phyloP scores from a whole-genome alignment of 2,797 vertebrate genomes.

The Lepilemur ruficaudatus region DNA sequence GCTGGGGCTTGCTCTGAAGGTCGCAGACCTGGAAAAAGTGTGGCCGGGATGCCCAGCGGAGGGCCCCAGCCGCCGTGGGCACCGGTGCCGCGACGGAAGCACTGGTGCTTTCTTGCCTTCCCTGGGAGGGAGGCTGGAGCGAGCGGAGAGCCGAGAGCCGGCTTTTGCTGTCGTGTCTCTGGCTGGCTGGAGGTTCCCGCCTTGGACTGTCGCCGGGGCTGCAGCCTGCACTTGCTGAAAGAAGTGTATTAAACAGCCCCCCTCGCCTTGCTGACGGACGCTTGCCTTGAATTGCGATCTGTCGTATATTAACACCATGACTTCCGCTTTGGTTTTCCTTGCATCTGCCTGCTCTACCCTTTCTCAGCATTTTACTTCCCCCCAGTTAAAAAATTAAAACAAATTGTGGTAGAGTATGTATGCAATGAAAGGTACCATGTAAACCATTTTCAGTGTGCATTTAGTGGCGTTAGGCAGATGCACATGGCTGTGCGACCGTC shows the following conservation, averaged over 20 bases:
- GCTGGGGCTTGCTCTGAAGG: neutral
- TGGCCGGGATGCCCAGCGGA: neutral
- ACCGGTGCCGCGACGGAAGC: accelerated
- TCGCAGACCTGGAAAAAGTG: neutral
- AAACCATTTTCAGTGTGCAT: neutral
- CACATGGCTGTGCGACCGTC: accelerated
- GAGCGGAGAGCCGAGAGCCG: neutral
- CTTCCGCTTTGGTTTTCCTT: neutral
- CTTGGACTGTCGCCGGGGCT: accelerated
- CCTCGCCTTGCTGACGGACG: neutral
- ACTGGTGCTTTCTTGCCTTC: accelerated
- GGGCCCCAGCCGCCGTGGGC: neutral
- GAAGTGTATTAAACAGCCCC: neutral
- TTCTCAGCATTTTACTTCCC: neutral
- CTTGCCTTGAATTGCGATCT: neutral
- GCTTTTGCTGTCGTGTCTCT: neutral
- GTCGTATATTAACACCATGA: neutral
- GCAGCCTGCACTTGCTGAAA: neutral
- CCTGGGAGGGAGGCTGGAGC: neutral
- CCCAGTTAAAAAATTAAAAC: too few relatives aligned
- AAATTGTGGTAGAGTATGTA: neutral
- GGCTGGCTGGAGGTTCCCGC: neutral
- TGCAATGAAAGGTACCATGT: too few relatives aligned
- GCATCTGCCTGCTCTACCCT: neutral
- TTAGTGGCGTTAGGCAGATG: neutral